phyloP scores from a whole-genome alignment of 1,140 invertebrate genomes.

The Protaetia brevitarsis region DNA sequence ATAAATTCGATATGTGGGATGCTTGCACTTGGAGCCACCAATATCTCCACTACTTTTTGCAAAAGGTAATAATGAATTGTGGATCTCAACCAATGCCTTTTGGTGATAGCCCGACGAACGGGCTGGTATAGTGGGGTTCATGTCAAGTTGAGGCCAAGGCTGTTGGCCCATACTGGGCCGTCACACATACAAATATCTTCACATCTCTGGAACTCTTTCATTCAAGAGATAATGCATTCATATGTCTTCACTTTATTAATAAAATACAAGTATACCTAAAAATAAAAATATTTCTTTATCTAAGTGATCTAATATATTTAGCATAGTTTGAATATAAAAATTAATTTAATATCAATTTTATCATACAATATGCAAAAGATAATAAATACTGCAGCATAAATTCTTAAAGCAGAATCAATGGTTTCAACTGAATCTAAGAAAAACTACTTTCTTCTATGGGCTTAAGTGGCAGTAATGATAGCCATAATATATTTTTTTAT shows the following conservation, averaged over 20 bases:
- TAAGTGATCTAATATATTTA: no score
- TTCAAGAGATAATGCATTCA: background rate
- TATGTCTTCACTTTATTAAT: background rate
- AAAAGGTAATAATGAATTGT: conserved; percentile 80
- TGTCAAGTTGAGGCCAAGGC: conserved; percentile 51
- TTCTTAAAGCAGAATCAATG: no score
- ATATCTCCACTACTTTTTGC: conserved; percentile 65
- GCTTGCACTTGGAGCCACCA: conserved; percentile 70
- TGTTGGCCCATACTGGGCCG: conserved; percentile 64
- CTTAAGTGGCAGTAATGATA: no score
- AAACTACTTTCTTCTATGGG: no score
- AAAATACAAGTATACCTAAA: background rate
- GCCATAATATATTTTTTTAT: no score
- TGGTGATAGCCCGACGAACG: conserved; percentile 80
- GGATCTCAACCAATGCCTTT: conserved; percentile 83
- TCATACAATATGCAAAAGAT: no score
- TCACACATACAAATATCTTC: conserved; percentile 42
- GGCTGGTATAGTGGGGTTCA: conserved; percentile 66
- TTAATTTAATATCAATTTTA: no score
- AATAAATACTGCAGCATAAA: no score
- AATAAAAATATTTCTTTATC: no score
- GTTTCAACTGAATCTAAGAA: no score
- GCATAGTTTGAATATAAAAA: no score
- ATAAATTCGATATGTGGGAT: conserved; percentile 68
- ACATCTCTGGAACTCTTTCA: conserved; percentile 12